A percentile compares a stretch with the other conserved stretches of the same genome.
phyloP scores from a whole-genome alignment of 2,113 vertebrate species.

The Silurus asotus region DNA sequence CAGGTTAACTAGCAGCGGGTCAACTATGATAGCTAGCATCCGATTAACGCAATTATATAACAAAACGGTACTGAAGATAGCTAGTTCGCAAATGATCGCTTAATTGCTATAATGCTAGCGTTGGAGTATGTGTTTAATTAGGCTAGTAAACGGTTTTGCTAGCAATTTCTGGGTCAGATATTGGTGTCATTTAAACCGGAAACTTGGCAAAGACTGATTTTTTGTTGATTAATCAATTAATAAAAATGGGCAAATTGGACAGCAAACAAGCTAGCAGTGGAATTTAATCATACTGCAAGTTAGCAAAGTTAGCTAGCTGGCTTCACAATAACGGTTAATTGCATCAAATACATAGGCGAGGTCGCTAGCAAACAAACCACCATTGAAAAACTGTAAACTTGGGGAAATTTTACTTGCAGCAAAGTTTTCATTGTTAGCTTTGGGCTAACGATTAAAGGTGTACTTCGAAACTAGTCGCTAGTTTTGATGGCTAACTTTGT shows the following conservation, averaged over 20 bases:
- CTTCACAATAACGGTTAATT: background rate
- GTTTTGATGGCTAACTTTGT: background rate
- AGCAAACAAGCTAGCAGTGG: background rate
- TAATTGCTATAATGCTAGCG: background rate
- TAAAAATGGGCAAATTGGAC: background rate
- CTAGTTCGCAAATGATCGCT: background rate
- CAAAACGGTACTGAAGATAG: background rate
- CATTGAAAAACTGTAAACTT: background rate
- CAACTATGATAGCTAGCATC: background rate
- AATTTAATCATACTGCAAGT: background rate
- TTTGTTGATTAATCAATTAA: background rate
- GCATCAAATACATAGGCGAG: background rate
- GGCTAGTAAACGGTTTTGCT: background rate
- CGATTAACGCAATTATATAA: background rate
- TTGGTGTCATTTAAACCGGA: background rate
- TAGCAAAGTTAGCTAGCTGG: background rate
- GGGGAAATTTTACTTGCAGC: background rate
- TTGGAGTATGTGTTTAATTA: background rate
- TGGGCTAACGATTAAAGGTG: background rate
- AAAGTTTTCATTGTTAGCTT: background rate
- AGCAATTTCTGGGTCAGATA: background rate
- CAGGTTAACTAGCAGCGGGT: background rate
- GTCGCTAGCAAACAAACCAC: background rate
- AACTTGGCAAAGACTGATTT: background rate
- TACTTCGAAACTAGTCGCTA: background rate